phyloP scores from a whole-genome alignment of 2,888 invertebrate species.

The Rapana venosa region DNA sequence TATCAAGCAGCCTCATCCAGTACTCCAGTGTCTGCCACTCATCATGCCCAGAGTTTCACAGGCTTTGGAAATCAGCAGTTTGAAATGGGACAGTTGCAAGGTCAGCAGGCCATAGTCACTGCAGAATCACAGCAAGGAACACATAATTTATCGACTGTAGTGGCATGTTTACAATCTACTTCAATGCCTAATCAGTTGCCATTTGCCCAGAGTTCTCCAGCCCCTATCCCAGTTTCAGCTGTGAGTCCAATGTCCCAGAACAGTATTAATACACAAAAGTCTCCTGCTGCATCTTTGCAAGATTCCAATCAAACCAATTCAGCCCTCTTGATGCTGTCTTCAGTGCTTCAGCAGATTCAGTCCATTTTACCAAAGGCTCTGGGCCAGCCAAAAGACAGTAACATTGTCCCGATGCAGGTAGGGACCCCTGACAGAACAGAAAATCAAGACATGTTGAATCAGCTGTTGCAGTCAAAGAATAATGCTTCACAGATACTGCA shows the following conservation, averaged over 20 bases:
- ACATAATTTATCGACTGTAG: not conserved
- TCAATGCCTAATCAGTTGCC: not conserved
- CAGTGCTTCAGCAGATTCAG: constrained; percentile 38
- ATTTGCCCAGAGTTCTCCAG: not conserved
- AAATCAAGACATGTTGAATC: not conserved
- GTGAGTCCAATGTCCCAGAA: not conserved
- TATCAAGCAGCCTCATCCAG: constrained; percentile 19
- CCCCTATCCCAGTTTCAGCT: not conserved
- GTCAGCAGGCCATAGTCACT: not conserved
- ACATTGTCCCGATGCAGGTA: not conserved
- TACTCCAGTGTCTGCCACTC: not conserved
- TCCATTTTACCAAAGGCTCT: constrained; percentile 21
- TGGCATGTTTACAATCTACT: not conserved
- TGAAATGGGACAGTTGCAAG: not conserved
- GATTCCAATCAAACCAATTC: constrained; percentile 39
- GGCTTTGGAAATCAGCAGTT: constrained; percentile 27
- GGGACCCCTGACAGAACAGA: not conserved
- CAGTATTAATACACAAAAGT: constrained; percentile 22
- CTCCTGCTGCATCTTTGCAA: constrained; percentile 25
- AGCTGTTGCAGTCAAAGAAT: not conserved
- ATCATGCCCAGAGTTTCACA: not conserved
- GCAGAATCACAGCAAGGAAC: constrained; percentile 3
- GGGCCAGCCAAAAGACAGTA: not conserved
- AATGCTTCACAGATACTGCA: constrained; percentile 18
- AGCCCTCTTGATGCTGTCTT: constrained; percentile 31